Conservation (phyloP, 2,797 vertebrate genomes). For the Onychomys leucogaster region DNA sequence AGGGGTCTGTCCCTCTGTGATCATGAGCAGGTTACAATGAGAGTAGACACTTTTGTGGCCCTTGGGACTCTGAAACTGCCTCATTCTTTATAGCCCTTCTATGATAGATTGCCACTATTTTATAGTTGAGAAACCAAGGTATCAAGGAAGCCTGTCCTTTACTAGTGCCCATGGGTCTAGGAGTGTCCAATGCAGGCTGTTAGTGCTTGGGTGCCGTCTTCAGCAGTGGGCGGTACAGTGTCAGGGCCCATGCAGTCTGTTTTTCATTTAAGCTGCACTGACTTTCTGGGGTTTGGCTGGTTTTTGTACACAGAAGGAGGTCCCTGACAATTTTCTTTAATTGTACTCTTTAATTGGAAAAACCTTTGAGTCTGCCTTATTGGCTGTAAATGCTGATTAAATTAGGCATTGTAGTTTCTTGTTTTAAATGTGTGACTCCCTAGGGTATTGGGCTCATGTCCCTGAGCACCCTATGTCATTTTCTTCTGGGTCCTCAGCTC, state of each 20-base stretch:
- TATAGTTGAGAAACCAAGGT: not conserved
- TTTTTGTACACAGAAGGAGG: constrained; percentile 71
- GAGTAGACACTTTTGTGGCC: not conserved
- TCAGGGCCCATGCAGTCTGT: constrained; percentile 42
- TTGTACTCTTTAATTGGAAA: constrained; percentile 79
- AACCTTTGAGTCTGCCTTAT: constrained; percentile 38
- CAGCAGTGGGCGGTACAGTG: not conserved
- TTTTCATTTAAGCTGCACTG: constrained; percentile 67
- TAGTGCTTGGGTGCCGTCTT: not conserved
- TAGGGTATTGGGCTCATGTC: not conserved
- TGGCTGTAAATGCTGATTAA: constrained; percentile 54
- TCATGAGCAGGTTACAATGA: not conserved
- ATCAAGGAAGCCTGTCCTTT: not conserved
- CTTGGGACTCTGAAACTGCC: not conserved
- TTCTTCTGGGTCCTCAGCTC: not conserved
- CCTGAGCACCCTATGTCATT: not conserved
- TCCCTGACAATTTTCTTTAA: constrained; percentile 69
- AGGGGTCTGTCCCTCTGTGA: not conserved
- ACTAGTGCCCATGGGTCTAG: not conserved
- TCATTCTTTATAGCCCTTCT: not conserved
- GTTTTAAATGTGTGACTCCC: constrained; percentile 36
- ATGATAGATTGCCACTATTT: not conserved
- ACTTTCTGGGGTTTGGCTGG: constrained; percentile 27
- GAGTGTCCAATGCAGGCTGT: not conserved
- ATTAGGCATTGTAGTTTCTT: constrained; percentile 54